Conservation (phyloP, 2,888 invertebrate genomes). For the Torymus texanus region DNA sequence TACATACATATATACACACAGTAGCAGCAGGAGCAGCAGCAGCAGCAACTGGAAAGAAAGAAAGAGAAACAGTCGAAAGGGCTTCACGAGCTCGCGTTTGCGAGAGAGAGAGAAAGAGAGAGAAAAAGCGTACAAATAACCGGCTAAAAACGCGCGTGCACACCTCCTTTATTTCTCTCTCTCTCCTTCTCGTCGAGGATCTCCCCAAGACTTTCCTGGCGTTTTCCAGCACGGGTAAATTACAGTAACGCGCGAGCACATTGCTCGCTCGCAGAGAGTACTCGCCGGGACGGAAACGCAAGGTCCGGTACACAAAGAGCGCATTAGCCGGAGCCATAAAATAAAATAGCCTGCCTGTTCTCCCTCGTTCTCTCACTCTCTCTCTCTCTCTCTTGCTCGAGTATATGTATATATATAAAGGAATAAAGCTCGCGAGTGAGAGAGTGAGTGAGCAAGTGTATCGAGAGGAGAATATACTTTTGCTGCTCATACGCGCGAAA, state of each 20-base stretch:
- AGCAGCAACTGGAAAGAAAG: no score
- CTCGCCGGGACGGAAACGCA: constrained; percentile 63
- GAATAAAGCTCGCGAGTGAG: constrained; percentile 29
- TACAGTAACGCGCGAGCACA: constrained; percentile 23
- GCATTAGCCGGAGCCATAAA: constrained; percentile 70
- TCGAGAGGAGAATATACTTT: constrained; percentile 32
- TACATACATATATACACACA: background rate
- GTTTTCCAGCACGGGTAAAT: constrained; percentile 42
- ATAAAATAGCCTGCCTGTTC: constrained; percentile 66
- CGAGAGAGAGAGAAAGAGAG: background rate
- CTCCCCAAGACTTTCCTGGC: constrained; percentile 1
- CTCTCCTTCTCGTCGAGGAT: background rate
- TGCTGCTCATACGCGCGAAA: constrained; percentile 10
- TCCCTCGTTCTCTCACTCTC: constrained; percentile 58
- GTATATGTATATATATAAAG: background rate
- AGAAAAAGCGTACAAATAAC: constrained; percentile 19
- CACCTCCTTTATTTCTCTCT: background rate
- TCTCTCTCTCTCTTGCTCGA: constrained; percentile 43
- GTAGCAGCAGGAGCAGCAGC: no score
- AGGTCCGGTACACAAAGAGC: constrained; percentile 70
- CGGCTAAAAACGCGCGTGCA: constrained; percentile 8
- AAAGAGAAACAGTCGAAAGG: no score
- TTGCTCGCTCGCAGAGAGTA: background rate
- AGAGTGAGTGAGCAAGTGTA: constrained; percentile 54
- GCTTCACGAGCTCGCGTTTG: no score